A percentile compares a stretch with the other conserved stretches of the same genome.
Conservation (phyloP, 2,797 vertebrate species). For the Parambassis ranga region DNA sequence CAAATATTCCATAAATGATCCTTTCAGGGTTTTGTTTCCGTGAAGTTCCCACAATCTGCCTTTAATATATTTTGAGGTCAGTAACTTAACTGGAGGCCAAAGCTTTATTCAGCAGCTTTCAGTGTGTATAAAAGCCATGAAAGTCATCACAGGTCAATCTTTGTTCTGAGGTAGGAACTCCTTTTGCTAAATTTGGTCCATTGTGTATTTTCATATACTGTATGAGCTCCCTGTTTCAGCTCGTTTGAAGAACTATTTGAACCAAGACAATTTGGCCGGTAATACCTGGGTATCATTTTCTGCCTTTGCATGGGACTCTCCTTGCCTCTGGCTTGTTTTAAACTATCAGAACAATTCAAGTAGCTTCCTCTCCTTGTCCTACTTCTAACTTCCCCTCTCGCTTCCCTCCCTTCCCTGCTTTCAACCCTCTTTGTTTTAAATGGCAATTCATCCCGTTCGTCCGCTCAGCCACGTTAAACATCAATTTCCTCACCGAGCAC, state of each 20-base stretch:
- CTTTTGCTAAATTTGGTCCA: conserved; percentile 46
- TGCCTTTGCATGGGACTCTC: conserved; percentile 62
- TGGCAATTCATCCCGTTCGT: conserved; percentile 76
- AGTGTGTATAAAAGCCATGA: conserved; percentile 35
- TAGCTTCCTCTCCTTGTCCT: conserved; percentile 68
- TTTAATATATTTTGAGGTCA: conserved; percentile 60
- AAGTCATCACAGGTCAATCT: conserved; percentile 52
- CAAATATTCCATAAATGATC: conserved; percentile 10
- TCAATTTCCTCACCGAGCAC: conserved; percentile 78
- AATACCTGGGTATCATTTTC: conserved; percentile 68
- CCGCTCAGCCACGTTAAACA: conserved; percentile 79
- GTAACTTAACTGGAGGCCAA: conserved; percentile 56
- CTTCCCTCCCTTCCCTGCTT: conserved; percentile 42
- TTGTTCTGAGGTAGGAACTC: conserved; percentile 56
- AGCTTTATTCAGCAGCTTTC: conserved; percentile 41
- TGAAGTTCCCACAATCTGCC: conserved; percentile 39
- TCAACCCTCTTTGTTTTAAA: conserved; percentile 78
- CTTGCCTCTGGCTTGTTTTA: conserved; percentile 74
- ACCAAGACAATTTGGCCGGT: conserved; percentile 57
- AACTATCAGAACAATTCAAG: conserved; percentile 59
- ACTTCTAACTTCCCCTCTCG: conserved; percentile 54
- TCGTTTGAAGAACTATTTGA: conserved; percentile 63
- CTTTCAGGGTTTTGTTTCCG: conserved; percentile 31
- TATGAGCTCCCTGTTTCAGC: conserved; percentile 52
- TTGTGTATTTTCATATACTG: conserved; percentile 59